A percentile compares a stretch with the other conserved stretches of the same genome.
phyloP scores from a whole-genome alignment of 2,113 vertebrate species.

The Phalacrocorax brasilianus region DNA sequence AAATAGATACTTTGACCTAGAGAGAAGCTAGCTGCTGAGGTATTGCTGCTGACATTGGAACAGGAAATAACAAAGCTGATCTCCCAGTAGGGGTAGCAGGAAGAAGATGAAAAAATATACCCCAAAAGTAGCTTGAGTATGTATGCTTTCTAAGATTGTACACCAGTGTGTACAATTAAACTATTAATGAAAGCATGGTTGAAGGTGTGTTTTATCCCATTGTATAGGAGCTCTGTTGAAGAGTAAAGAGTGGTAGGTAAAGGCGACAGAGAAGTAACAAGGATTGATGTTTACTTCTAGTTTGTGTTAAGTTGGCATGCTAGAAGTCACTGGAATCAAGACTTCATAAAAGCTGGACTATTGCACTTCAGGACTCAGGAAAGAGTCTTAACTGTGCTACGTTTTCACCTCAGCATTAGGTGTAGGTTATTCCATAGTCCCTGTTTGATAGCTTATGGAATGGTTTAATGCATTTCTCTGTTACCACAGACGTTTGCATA shows the following conservation, averaged over 20 bases:
- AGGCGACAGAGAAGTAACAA: background rate
- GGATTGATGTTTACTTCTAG: background rate
- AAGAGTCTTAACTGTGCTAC: background rate
- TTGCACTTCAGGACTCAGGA: background rate
- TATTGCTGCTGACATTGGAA: background rate
- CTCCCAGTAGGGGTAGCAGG: background rate
- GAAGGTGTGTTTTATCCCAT: background rate
- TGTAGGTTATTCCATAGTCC: background rate
- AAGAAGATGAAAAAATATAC: background rate
- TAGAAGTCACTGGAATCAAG: background rate
- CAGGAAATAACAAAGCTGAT: background rate
- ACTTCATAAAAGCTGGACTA: background rate
- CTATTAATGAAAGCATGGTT: background rate
- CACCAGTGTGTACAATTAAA: background rate
- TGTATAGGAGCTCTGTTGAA: background rate
- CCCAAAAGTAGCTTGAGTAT: background rate
- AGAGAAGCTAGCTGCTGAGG: background rate
- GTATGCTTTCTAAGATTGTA: background rate
- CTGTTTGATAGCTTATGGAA: background rate
- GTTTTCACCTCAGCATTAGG: background rate
- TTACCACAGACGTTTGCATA: background rate
- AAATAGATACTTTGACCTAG: background rate
- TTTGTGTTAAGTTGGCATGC: background rate
- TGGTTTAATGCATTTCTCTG: background rate
- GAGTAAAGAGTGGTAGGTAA: background rate